Conservation (phyloP, 2,113 vertebrate genomes). For the Helogale parvula region DNA sequence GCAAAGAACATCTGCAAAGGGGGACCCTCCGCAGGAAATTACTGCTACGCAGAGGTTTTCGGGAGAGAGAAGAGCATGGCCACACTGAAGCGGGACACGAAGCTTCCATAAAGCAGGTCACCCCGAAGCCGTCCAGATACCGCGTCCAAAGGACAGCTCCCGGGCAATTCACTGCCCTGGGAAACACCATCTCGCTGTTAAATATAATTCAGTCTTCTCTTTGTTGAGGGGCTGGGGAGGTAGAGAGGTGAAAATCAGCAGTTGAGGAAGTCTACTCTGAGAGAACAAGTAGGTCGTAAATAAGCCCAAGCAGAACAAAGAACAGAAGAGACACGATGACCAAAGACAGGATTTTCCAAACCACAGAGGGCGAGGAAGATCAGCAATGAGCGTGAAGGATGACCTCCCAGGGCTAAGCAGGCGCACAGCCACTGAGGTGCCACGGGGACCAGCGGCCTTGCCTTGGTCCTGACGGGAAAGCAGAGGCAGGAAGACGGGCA, state of each 20-base stretch:
- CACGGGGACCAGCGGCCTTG: accelerated
- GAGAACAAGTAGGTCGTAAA: neutral
- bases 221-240: accelerated
- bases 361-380: neutral
- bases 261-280: neutral
- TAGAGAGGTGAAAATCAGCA: neutral
- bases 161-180: neutral
- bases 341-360: neutral
- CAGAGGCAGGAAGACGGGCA: neutral
- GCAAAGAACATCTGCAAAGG: neutral
- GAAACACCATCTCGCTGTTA: neutral
- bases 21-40: neutral
- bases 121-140: neutral
- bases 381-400: neutral
- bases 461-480: neutral
- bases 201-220: neutral
- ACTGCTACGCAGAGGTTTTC: neutral
- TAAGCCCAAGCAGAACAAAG: neutral
- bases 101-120: neutral
- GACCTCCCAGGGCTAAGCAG: neutral
- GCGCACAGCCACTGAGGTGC: accelerated
- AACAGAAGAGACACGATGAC: neutral
- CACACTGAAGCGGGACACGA: neutral
- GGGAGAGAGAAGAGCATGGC: neutral
- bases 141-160: neutral